Percentiles rank a stretch among this genome's conserved stretches.
These are phyloP conservation scores for Incurvaria masculella DNA, from an alignment of 2,888 invertebrate species.

Conservation along the genomic window DNA sequence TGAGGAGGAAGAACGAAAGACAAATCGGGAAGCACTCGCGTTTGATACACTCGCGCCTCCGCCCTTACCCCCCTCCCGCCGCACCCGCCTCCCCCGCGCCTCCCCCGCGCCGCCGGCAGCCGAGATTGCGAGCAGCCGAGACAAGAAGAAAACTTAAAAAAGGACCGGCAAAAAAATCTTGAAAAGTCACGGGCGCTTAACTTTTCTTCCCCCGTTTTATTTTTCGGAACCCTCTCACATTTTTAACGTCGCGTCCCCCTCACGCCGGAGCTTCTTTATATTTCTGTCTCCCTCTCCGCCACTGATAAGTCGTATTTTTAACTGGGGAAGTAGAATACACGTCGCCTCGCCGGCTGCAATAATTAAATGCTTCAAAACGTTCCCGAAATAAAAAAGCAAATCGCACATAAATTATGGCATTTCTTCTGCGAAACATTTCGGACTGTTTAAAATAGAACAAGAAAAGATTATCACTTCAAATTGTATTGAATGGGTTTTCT, in stretches of 20 bases:
- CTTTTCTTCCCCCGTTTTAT: slow-evolving; percentile 56
- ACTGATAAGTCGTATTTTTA: slow-evolving; percentile 56
- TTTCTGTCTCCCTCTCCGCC: slow-evolving; percentile 33
- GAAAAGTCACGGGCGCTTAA: slow-evolving; percentile 59
- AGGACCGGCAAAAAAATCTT: slow-evolving; percentile 53
- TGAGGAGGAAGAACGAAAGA: slow-evolving; percentile 34
- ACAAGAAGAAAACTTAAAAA: slow-evolving; percentile 42
- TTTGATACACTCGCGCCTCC: slow-evolving; percentile 39
- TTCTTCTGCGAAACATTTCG: too few relatives aligned
- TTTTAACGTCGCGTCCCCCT: slow-evolving; percentile 26
- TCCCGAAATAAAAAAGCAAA: background rate
- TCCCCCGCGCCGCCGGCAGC: slow-evolving; percentile 21
- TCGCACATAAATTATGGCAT: background rate
- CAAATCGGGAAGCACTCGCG: slow-evolving; percentile 40
- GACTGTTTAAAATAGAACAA: too few relatives aligned
- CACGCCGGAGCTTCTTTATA: slow-evolving; percentile 22
- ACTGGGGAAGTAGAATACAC: slow-evolving; percentile 50
- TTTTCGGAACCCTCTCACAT: slow-evolving; percentile 46
- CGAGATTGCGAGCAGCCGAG: background rate
- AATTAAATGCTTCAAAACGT: slow-evolving; percentile 38
- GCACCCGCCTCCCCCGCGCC: slow-evolving; percentile 18
- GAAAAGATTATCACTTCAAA: too few relatives aligned
- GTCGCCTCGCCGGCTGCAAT: background rate
- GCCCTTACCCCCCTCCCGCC: slow-evolving; percentile 18
- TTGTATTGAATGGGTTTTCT: too few relatives aligned